Evolutionary conservation across 2,797 vertebrate genomes (phyloP).

Genomic region (Euthynnus affinis): DNA sequence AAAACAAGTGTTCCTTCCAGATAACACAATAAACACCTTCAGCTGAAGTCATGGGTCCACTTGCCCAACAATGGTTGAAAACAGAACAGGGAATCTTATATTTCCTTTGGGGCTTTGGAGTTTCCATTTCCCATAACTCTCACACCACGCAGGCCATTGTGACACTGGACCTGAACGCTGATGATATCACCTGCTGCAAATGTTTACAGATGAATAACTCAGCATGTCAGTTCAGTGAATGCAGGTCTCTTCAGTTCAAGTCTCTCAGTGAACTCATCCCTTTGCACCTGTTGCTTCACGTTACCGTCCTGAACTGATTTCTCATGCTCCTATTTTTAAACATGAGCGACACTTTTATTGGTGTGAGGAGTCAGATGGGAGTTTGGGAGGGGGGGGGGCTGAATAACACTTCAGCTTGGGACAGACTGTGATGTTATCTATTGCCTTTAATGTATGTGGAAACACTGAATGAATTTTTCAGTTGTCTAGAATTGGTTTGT

Average conservation of each 20-base stretch:
- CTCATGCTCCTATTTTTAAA: conserved; percentile 76
- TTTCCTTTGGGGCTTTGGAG: conserved; percentile 50
- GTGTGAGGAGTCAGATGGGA: conserved; percentile 23
- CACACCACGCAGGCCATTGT: conserved; percentile 19
- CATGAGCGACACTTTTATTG: conserved; percentile 61
- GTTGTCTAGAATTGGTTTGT: background rate
- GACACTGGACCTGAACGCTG: background rate
- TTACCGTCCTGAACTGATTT: conserved; percentile 60
- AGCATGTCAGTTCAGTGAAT: conserved; percentile 37
- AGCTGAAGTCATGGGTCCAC: conserved; percentile 30
- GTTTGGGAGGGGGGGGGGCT: background rate
- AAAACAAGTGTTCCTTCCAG: conserved; percentile 52
- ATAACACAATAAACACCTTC: conserved; percentile 54
- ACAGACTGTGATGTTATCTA: background rate
- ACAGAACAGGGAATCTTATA: conserved; percentile 31
- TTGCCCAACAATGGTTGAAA: conserved; percentile 51
- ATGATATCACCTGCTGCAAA: conserved; percentile 45
- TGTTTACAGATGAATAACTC: background rate
- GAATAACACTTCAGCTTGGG: background rate
- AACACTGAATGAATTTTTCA: background rate
- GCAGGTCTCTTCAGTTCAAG: conserved; percentile 22
- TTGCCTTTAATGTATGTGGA: background rate
- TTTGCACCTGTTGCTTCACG: conserved; percentile 72
- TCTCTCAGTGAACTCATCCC: conserved; percentile 32
- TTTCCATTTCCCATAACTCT: conserved; percentile 50